Conservation (phyloP, 2,797 vertebrate genomes). For the Lepus oiostolus region DNA sequence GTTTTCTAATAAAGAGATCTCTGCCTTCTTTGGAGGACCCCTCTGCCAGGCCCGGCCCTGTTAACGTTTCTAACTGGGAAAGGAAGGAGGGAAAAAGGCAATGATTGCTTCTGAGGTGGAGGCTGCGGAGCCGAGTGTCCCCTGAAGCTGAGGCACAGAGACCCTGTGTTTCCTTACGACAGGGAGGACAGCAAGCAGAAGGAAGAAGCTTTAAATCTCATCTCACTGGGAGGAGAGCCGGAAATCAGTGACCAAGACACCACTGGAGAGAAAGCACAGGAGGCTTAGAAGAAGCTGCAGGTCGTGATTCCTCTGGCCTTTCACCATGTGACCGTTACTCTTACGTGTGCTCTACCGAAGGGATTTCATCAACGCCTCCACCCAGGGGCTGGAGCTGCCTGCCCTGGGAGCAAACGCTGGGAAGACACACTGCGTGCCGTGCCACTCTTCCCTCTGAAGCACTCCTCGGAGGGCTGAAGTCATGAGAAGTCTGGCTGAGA, state of each 20-base stretch:
- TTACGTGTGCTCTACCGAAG: not conserved
- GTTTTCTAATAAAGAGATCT: conserved; percentile 56
- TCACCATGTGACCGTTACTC: conserved; percentile 9
- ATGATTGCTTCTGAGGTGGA: conserved; percentile 34
- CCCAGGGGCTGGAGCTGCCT: not conserved
- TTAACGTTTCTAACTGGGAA: conserved; percentile 40
- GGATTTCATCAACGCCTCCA: not conserved
- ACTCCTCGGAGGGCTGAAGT: conserved; percentile 20
- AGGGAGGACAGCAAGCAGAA: not conserved
- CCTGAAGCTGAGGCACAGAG: conserved; percentile 2
- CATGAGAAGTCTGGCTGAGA: not conserved
- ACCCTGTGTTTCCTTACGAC: not conserved
- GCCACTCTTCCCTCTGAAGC: conserved; percentile 10
- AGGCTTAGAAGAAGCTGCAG: conserved; percentile 52
- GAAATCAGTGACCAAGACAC: conserved; percentile 20
- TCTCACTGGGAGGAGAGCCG: not conserved
- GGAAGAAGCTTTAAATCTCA: not conserved
- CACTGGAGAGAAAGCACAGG: not conserved
- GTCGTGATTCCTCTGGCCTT: conserved; percentile 20
- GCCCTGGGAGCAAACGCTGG: not conserved
- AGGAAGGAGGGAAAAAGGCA: conserved; percentile 44
- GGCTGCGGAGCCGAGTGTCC: not conserved
- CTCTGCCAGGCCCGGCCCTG: not conserved
- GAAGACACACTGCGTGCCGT: not conserved
- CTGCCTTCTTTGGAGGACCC: conserved; percentile 34